Conservation (phyloP, 2,888 invertebrate species). For the Lasius platythorax region DNA sequence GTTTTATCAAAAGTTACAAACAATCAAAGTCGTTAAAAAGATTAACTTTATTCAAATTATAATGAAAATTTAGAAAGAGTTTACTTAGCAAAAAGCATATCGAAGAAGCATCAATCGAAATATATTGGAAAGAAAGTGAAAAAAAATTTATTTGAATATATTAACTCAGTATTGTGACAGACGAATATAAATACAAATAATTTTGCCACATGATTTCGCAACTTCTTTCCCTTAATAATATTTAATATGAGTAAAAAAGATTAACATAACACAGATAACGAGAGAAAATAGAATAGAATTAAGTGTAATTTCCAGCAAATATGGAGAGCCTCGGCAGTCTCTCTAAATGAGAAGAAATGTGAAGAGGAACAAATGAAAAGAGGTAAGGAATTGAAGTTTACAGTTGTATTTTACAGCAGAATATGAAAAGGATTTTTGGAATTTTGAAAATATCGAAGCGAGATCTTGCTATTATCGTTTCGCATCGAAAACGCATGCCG, state of each 20-base stretch:
- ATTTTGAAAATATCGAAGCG: neutral
- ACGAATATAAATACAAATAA: neutral
- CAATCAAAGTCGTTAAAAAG: neutral
- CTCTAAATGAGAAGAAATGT: too few species aligned
- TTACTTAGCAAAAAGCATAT: neutral
- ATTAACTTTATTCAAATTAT: neutral
- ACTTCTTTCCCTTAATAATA: neutral
- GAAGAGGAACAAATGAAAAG: neutral
- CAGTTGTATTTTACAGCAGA: neutral
- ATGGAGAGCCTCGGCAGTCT: too few species aligned
- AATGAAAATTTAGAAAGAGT: neutral
- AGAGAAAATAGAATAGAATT: too few species aligned
- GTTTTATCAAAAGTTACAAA: neutral
- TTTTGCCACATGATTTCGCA: neutral
- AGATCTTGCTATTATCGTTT: neutral
- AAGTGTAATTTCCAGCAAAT: too few species aligned
- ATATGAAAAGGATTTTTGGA: neutral
- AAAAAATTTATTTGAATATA: neutral
- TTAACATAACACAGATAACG: too few species aligned
- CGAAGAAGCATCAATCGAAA: neutral
- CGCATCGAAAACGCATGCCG: neutral
- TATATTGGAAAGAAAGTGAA: neutral
- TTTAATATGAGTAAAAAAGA: too few species aligned
- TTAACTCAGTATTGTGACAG: neutral
- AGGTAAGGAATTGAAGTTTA: neutral